Percentiles rank a stretch among this genome's conserved stretches.
These are phyloP conservation scores for Cuniculus paca DNA, from an alignment of 2,797 vertebrate genomes.

Conservation along the genomic window DNA sequence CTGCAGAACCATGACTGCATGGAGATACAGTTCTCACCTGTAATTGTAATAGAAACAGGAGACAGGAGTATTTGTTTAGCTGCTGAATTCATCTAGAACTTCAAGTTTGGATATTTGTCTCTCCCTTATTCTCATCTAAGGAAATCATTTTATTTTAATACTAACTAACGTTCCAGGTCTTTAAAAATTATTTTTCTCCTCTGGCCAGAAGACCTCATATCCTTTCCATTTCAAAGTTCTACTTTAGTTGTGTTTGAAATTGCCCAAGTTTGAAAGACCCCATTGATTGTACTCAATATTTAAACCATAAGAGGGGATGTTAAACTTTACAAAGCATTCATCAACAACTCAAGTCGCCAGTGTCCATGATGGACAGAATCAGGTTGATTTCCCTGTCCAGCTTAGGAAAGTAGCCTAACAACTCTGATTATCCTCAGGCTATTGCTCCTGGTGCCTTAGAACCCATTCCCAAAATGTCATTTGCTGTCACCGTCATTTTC, in stretches of 20 bases:
- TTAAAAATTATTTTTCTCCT: constrained; percentile 37
- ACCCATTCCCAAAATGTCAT: constrained; percentile 77
- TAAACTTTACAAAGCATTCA: constrained; percentile 63
- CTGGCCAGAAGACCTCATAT: constrained; percentile 36
- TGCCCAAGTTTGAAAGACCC: constrained; percentile 56
- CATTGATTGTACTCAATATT: constrained; percentile 50
- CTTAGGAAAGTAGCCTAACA: constrained; percentile 81
- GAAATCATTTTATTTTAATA: constrained; percentile 65
- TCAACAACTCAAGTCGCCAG: constrained; percentile 74
- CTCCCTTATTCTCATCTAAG: constrained; percentile 66
- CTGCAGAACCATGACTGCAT: not conserved
- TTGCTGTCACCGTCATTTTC: constrained; percentile 76
- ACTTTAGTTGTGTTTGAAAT: constrained; percentile 22
- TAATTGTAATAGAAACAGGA: not conserved
- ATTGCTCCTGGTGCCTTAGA: constrained; percentile 77
- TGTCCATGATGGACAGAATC: constrained; percentile 84
- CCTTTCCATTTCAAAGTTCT: constrained; percentile 60
- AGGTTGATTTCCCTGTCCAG: constrained; percentile 78
- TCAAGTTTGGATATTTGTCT: not conserved
- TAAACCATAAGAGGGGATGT: constrained; percentile 64
- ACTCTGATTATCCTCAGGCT: constrained; percentile 77
- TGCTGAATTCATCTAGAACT: not conserved
- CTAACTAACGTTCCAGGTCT: not conserved
- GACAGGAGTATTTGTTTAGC: not conserved
- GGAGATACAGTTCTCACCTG: not conserved